phyloP scores from a whole-genome alignment of 2,888 invertebrate genomes.

The Ephialtes manifestator region DNA sequence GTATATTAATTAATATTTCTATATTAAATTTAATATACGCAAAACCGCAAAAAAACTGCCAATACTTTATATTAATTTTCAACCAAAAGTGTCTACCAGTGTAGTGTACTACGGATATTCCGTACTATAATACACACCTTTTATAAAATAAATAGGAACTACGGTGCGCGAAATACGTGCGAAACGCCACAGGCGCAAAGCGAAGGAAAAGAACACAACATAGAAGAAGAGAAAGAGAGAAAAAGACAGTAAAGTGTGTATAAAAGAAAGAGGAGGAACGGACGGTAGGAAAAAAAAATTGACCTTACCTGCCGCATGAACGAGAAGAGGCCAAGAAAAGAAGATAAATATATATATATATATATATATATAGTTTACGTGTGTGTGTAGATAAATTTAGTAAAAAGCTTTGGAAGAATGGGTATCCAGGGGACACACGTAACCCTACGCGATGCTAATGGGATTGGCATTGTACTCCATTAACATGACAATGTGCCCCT shows the following conservation, averaged over 20 bases:
- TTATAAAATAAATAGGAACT: conserved; percentile 17
- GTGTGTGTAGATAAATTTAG: conserved; percentile 21
- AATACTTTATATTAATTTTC: too few relatives aligned
- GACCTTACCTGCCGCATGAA: conserved; percentile 75
- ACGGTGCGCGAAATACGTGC: conserved; percentile 13
- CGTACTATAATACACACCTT: conserved; percentile 34
- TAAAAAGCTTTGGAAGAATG: conserved; percentile 63
- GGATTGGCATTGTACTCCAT: conserved; percentile 82
- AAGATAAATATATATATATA: conserved; percentile 13
- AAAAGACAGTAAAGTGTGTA: conserved; percentile 33
- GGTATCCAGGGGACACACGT: conserved; percentile 65
- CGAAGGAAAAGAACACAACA: conserved; percentile 3
- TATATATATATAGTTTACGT: background rate
- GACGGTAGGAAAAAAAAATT: conserved; percentile 70
- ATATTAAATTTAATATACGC: too few relatives aligned
- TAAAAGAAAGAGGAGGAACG: conserved; percentile 39
- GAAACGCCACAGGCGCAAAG: conserved; percentile 27
- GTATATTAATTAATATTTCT: too few relatives aligned
- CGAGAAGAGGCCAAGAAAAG: conserved; percentile 38
- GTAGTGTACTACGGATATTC: background rate
- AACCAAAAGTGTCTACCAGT: too few relatives aligned
- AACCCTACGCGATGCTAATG: conserved; percentile 79
- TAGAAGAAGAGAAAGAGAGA: conserved; percentile 4
- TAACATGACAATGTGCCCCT: conserved; percentile 83
- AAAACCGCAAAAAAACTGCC: too few relatives aligned